Conservation (phyloP, 2,113 vertebrate species). For the Oryzias javanicus region DNA sequence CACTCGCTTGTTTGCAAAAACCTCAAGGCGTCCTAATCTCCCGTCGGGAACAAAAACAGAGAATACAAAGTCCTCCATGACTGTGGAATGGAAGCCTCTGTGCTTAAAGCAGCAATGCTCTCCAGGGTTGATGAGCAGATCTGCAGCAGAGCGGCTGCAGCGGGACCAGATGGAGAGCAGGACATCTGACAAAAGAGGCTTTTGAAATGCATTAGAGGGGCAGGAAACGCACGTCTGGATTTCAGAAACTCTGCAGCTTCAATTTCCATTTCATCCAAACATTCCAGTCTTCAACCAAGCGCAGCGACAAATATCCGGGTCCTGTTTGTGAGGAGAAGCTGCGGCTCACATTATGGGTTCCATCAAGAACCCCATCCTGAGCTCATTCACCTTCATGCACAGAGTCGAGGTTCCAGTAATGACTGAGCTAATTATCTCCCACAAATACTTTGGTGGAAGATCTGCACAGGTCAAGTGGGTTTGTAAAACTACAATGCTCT, state of each 20-base stretch:
- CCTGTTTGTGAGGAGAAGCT: not conserved
- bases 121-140: not conserved
- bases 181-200: not conserved
- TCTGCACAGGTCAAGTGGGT: constrained; percentile 45
- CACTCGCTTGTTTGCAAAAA: constrained; percentile 29
- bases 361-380: constrained; percentile 41
- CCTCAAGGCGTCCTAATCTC: constrained; percentile 18
- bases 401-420: constrained; percentile 36
- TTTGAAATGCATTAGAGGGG: constrained; percentile 3
- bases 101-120: not conserved
- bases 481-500: constrained; percentile 36
- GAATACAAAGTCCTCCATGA: constrained; percentile 5
- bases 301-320: not conserved
- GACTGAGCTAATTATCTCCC: constrained; percentile 43
- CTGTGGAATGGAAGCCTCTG: no score
- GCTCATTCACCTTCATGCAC: constrained; percentile 31
- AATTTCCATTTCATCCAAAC: constrained; percentile 7
- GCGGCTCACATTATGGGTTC: constrained; percentile 27
- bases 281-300: not conserved
- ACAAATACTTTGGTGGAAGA: constrained; percentile 30
- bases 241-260: not conserved
- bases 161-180: not conserved
- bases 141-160: no score
- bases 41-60: constrained; percentile 26
- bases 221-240: constrained; percentile 1